A percentile compares a stretch with the other conserved stretches of the same genome.
Evolutionary conservation across 2,113 vertebrate genomes (phyloP).

Genomic region (Heterotilapia buettikoferi): DNA sequence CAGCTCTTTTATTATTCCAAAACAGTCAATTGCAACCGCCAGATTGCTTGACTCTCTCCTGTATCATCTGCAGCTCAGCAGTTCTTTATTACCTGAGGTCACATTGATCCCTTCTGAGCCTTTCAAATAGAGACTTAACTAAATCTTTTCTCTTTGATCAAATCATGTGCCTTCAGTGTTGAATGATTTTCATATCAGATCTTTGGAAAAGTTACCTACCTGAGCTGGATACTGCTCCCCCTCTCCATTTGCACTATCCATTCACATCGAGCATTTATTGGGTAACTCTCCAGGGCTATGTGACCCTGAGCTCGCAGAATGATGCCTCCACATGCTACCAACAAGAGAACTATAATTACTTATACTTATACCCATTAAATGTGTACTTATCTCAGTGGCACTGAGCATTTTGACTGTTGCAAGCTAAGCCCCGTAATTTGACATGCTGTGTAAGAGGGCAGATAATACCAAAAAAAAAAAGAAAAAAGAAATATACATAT

Average conservation of each 20-base stretch:
- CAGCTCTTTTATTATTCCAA: neutral
- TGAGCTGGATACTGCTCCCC: slow-evolving; percentile 78
- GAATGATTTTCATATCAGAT: neutral
- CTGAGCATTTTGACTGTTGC: neutral
- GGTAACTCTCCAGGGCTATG: slow-evolving; percentile 84
- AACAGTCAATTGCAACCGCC: neutral
- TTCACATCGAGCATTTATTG: slow-evolving; percentile 83
- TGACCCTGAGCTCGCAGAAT: slow-evolving; percentile 79
- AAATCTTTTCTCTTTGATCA: neutral
- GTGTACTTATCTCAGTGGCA: neutral
- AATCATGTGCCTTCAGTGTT: neutral
- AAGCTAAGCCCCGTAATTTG: neutral
- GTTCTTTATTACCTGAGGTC: neutral
- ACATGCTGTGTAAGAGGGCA: neutral
- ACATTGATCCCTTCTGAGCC: neutral
- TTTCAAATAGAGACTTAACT: neutral
- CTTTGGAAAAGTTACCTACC: slow-evolving; percentile 51
- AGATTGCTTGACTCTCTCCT: neutral
- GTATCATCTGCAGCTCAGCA: neutral
- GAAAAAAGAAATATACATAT: neutral
- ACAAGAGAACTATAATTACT: slow-evolving; percentile 3
- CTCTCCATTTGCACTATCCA: slow-evolving; percentile 80
- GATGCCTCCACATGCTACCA: slow-evolving; percentile 80
- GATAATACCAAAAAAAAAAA: neutral
- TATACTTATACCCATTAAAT: neutral